A percentile compares a stretch with the other conserved stretches of the same genome.
Conservation (phyloP, 2,113 vertebrate genomes). For the Pelusios castaneus region DNA sequence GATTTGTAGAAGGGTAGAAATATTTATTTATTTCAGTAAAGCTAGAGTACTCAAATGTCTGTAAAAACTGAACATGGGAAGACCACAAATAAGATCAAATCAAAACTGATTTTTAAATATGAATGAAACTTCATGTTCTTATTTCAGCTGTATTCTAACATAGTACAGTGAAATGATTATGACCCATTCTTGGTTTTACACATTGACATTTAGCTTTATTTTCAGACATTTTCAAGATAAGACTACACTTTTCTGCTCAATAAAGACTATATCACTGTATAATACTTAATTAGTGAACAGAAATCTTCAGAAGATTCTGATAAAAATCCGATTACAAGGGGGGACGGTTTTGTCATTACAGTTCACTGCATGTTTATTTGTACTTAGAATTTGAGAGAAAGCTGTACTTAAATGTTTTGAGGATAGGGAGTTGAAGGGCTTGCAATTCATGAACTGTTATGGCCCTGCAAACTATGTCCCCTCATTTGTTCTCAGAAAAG, state of each 20-base stretch:
- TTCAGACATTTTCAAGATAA: background rate
- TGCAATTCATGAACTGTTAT: rapidly evolving
- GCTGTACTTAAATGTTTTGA: background rate
- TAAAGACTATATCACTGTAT: background rate
- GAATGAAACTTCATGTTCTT: rapidly evolving
- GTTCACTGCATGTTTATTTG: background rate
- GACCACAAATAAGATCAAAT: background rate
- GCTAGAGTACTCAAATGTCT: background rate
- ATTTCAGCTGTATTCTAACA: background rate
- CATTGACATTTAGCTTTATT: background rate
- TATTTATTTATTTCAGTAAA: background rate
- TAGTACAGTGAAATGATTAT: background rate
- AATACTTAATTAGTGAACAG: background rate
- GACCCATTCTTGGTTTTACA: background rate
- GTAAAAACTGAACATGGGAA: background rate
- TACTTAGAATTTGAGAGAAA: background rate
- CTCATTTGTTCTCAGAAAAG: background rate
- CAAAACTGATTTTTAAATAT: background rate
- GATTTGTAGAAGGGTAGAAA: background rate
- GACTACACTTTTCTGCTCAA: rapidly evolving
- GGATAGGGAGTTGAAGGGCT: background rate
- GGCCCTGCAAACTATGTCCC: background rate
- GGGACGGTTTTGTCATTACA: background rate
- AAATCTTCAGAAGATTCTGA: background rate
- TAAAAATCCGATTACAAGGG: background rate